Conservation (phyloP, 1,140 invertebrate species). For the Lepidurus packardi region DNA sequence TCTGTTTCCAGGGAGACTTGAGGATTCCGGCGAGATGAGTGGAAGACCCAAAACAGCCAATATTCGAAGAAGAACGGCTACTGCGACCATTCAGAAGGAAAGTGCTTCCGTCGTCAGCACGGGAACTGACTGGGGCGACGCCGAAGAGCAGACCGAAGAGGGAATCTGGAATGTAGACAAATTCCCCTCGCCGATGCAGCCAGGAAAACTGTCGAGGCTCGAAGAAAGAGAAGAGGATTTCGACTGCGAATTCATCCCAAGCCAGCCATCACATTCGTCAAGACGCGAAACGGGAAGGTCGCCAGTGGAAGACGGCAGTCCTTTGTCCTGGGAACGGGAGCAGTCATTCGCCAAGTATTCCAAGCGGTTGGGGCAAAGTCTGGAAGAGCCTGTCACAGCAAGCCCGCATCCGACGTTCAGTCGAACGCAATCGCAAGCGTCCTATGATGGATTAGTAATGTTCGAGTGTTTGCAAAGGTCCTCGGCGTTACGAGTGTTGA, state of each 20-base stretch:
- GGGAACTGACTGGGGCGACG: not conserved
- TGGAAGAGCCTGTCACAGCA: not conserved
- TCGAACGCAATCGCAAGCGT: not conserved
- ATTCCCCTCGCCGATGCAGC: not conserved
- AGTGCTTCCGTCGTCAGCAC: not conserved
- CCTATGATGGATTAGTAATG: constrained; percentile 9
- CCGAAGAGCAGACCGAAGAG: not conserved
- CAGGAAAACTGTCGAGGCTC: not conserved
- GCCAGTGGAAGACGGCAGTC: not conserved
- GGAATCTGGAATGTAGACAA: not conserved
- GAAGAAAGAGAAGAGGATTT: not conserved
- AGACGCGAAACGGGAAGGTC: not conserved
- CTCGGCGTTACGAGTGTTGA: not conserved
- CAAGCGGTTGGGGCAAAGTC: not conserved
- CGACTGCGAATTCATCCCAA: not conserved
- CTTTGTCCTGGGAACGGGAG: not conserved
- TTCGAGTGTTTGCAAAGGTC: not conserved
- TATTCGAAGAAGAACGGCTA: not conserved
- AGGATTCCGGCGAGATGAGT: not conserved
- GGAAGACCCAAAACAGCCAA: not conserved
- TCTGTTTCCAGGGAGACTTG: not conserved
- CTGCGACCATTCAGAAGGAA: not conserved
- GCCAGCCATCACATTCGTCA: not conserved
- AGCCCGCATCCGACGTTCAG: not conserved
- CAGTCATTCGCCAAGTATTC: not conserved